Conservation (phyloP, 2,888 invertebrate genomes). For the Dendrolimus pini region DNA sequence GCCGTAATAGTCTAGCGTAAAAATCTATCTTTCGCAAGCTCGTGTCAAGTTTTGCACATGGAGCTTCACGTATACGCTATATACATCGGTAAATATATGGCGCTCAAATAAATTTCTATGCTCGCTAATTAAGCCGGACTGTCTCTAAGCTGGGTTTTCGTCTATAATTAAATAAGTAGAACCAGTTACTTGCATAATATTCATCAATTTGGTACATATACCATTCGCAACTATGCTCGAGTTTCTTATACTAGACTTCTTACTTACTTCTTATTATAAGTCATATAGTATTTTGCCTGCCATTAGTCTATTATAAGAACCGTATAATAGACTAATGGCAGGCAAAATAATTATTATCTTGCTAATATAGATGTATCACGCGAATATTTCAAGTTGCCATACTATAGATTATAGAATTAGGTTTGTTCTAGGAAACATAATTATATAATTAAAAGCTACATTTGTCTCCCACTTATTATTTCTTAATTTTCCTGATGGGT, state of each 20-base stretch:
- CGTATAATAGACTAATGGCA: not conserved
- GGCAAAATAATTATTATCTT: not conserved
- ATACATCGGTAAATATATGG: no score
- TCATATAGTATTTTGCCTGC: no score
- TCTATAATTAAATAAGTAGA: not conserved
- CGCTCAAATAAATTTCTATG: not conserved
- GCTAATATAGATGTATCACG: not conserved
- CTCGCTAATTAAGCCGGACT: not conserved
- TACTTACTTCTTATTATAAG: no score
- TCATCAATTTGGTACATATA: not conserved
- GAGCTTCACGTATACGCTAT: no score
- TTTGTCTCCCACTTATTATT: no score
- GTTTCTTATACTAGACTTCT: not conserved
- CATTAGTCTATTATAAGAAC: no score
- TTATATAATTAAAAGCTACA: no score
- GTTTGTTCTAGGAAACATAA: not conserved
- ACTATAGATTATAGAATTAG: not conserved
- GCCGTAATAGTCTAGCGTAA: no score
- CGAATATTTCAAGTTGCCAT: not conserved
- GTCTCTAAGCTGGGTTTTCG: not conserved
- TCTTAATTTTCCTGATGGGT: no score
- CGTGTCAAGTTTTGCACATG: no score
- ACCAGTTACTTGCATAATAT: not conserved
- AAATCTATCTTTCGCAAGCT: no score
- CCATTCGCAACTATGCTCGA: not conserved